These are phyloP conservation scores for Carollia perspicillata DNA, from an alignment of 2,113 vertebrate genomes.

Conservation along the genomic window DNA sequence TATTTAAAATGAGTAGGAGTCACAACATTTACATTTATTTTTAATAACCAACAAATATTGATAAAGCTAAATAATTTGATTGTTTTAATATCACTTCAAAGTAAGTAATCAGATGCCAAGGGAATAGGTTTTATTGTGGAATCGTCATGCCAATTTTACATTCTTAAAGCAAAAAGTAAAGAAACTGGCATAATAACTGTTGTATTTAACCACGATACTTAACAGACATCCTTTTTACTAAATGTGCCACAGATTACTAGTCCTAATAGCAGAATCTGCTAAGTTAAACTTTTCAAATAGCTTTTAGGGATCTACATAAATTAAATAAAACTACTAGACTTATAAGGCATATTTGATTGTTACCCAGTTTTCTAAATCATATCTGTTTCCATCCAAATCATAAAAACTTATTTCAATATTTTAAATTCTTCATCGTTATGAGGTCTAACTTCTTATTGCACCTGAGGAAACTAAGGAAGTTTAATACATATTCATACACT, in stretches of 20 bases:
- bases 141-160: background rate
- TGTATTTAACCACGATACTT: background rate
- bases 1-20: constrained; percentile 30
- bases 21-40: constrained; percentile 35
- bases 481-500: background rate
- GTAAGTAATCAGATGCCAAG: constrained; percentile 45
- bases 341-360: constrained; percentile 16
- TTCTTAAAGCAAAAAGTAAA: background rate
- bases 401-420: constrained; percentile 14
- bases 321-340: background rate
- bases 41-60: background rate
- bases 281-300: constrained; percentile 10
- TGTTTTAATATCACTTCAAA: background rate
- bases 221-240: background rate
- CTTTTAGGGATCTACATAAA: constrained; percentile 1
- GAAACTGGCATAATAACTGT: background rate
- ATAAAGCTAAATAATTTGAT: constrained; percentile 21
- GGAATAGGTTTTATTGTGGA: background rate
- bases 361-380: constrained; percentile 3
- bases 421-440: background rate
- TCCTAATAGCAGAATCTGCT: background rate
- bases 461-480: background rate
- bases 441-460: background rate
- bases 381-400: background rate
- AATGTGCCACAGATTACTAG: background rate